Evolutionary conservation across 2,113 vertebrate genomes (phyloP).

Genomic region (Antigone vipio): DNA sequence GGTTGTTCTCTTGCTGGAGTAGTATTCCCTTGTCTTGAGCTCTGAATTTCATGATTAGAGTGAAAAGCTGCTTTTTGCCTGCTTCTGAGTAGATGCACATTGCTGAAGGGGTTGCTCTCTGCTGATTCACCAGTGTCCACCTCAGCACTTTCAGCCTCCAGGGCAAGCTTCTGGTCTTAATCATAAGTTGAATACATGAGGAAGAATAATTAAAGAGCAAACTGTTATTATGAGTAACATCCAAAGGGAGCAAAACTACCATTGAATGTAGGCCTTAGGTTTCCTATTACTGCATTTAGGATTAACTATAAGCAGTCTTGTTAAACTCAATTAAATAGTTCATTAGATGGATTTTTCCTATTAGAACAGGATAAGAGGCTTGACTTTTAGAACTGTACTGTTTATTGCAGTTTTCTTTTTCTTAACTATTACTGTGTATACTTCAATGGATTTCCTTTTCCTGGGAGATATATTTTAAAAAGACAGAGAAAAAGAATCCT

Average conservation of each 20-base stretch:
- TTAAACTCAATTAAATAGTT: conserved; percentile 70
- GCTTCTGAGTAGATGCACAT: neutral
- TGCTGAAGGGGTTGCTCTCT: conserved; percentile 15
- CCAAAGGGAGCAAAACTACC: conserved; percentile 69
- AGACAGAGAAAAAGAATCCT: neutral
- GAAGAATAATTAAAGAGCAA: conserved; percentile 76
- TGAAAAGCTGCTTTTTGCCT: neutral
- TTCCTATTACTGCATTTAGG: conserved; percentile 68
- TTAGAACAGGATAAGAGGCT: conserved; percentile 39
- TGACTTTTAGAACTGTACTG: conserved; percentile 15
- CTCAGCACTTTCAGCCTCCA: conserved; percentile 58
- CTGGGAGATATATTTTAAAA: neutral
- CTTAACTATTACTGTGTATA: neutral
- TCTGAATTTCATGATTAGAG: conserved; percentile 6
- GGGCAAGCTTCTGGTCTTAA: conserved; percentile 63
- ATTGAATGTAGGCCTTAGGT: conserved; percentile 35
- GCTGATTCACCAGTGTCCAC: conserved; percentile 52
- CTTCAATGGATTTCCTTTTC: neutral
- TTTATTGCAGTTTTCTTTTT: neutral
- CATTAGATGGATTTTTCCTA: conserved; percentile 54
- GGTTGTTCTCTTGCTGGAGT: neutral
- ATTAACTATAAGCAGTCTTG: conserved; percentile 68
- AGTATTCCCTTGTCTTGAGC: neutral
- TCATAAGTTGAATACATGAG: conserved; percentile 73
- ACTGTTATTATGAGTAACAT: conserved; percentile 72